phyloP scores from a whole-genome alignment of 2,797 vertebrate genomes.

The Gymnothorax javanicus region DNA sequence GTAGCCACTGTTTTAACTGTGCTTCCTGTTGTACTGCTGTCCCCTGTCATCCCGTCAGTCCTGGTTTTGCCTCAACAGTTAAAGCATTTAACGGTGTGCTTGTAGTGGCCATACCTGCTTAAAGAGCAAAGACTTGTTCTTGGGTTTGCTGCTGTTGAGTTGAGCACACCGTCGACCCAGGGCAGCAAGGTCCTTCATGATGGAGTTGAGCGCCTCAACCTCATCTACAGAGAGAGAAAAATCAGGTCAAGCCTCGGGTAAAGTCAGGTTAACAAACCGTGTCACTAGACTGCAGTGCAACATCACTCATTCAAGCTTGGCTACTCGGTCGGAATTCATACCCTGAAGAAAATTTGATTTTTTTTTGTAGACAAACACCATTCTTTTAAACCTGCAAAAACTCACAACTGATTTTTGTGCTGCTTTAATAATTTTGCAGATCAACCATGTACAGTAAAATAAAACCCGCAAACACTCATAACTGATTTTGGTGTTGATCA shows the following conservation, averaged over 20 bases:
- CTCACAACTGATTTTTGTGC: not conserved
- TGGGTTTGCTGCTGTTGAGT: conserved; percentile 76
- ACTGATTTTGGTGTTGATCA: not conserved
- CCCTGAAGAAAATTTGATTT: not conserved
- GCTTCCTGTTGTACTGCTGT: not conserved
- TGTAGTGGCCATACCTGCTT: conserved; percentile 75
- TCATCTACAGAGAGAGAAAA: conserved; percentile 70
- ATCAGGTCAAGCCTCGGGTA: not conserved
- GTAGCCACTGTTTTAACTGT: conserved; percentile 6
- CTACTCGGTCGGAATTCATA: not conserved
- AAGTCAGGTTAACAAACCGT: not conserved
- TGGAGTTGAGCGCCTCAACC: conserved; percentile 89
- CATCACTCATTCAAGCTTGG: not conserved
- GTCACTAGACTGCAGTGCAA: not conserved
- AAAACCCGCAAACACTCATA: not conserved
- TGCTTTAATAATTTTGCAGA: too few species aligned
- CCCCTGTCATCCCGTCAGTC: not conserved
- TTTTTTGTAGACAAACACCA: not conserved
- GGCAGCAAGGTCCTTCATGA: conserved; percentile 91
- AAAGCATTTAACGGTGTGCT: conserved; percentile 32
- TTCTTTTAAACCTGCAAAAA: not conserved
- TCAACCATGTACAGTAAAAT: too few species aligned
- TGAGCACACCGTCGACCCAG: conserved; percentile 81
- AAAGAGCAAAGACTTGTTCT: conserved; percentile 74
- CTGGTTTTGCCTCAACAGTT: not conserved